Base-by-base conservation (phyloP, 2,797 vertebrate genomes). In the Hylomyscus alleni region DNA sequence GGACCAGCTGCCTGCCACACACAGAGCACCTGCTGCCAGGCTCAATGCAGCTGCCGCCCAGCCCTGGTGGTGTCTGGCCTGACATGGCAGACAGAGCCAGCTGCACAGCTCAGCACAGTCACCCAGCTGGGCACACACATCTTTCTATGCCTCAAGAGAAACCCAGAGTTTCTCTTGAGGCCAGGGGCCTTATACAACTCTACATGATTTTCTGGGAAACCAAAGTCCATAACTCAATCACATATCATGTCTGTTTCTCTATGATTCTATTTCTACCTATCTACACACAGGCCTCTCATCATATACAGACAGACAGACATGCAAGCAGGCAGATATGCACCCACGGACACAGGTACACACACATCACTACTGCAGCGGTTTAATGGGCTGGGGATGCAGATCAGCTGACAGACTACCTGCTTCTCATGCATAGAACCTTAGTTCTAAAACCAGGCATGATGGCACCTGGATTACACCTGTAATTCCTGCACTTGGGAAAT, bases 21-120 rank as follows among this genome's bases (percentile, higher is more conserved):
- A 29, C 19, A 24, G 56, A 26, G 47, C 90, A 84, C 72, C 90
- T 94, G 90, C 54, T 37, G 34, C 90, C 52, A 50, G 87, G 75
- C 81, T 91, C 86, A 58, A 75, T 0, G 34, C 62, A 93, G 81
- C 96, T 94, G 95, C 94, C 0, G 0, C 50, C 12, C 6, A 11
- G 77, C 34, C 65, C 37, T 22, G 13, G 83, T 11, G 26, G 40
- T 1, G 1, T 72, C 93, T 80, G 54, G 60, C 89, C 34, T 1
- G 17, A 58, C 69, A 87, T 26, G 91, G 86, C 10, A 7, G 76
- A 76, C 20, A 34, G 58, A 72, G 34, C 60, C 44, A 29, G 69
- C 52, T 17, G 4, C 58, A 40, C 17, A 4, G 13, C 37, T 58
- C 62, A 22, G 37, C 50, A 47, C 9, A 80, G 76, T n/a, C 54